Base-by-base conservation (phyloP, 2,113 vertebrate genomes). In the Percopsis transmontana region DNA sequence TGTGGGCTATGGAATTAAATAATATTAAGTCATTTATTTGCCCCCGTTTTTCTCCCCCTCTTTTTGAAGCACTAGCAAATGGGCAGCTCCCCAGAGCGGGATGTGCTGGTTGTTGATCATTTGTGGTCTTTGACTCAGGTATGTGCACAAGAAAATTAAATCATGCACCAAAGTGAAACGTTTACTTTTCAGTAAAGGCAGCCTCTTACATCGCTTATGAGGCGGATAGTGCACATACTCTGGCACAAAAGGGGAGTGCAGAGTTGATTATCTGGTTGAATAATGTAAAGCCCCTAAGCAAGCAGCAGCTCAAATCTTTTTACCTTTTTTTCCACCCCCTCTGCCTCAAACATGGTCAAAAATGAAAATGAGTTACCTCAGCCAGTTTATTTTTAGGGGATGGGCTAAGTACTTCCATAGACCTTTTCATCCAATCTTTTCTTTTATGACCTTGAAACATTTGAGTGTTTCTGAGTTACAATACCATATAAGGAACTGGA, bases 181-280 rank as follows among this genome's bases (percentile, higher is more conserved):
- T 33, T 65, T 76, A 75, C 78, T 80, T 76, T 73, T 53, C 52
- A 61, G 64, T 70, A 67, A 72, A 83, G 61, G 63, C 19, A 40
- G 62, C 52, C 65, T 71, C 65, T 62, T 72, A 68, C 72, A 74
- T 74, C 69, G 84, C 80, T 86, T 85, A 82, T 65, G 58, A 56
- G 65, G 81, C 51, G 62, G 70, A 76, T 82, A 67, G 44, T 56
- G 23, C 38, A 53, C 62, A 71, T 79, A 66, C 56, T 61, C 66
- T 58, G 58, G 39, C 54, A 44, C 52, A 39, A 47, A 47, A 64
- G 2, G 54, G 20, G 52, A 69, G 58, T 45, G 73, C 27, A n/a
- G 62, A 78, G 69, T 75, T 84, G 70, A 83, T 87, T 82, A 86
- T 82, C 66, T 68, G 80, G 63, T 81, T 84, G 72, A 87, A 70